phyloP scores from a whole-genome alignment of 2,113 vertebrate species.

The Pseudopodoces humilis region DNA sequence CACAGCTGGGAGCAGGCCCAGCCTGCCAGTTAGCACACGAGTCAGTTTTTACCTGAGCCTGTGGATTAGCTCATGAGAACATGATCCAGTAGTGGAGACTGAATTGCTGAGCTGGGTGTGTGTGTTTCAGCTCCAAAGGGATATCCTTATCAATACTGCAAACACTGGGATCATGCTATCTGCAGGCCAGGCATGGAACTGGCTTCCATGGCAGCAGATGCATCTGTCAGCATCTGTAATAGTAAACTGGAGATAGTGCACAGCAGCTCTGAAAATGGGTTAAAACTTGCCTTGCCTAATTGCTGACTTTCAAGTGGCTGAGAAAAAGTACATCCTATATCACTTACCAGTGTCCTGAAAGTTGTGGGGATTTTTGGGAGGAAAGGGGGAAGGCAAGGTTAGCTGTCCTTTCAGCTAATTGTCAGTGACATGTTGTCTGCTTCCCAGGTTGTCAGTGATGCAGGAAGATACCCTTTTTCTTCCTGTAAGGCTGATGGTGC shows the following conservation, averaged over 20 bases:
- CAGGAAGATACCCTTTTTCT: neutral
- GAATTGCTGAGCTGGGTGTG: neutral
- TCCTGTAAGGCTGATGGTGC: neutral
- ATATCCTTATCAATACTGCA: neutral
- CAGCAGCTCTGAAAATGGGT: neutral
- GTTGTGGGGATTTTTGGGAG: neutral
- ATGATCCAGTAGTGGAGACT: neutral
- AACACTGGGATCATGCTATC: accelerated
- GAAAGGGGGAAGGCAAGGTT: neutral
- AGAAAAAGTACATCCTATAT: neutral
- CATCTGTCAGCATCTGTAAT: neutral
- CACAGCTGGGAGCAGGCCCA: neutral
- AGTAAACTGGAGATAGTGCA: neutral
- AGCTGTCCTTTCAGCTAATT: neutral
- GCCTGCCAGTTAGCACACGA: neutral
- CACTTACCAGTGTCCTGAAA: neutral
- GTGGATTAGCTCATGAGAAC: neutral
- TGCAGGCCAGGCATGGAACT: neutral
- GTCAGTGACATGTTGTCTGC: neutral
- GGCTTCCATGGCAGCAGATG: neutral
- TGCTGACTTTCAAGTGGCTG: neutral
- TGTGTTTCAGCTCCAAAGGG: neutral
- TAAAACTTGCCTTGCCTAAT: neutral
- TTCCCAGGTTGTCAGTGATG: neutral
- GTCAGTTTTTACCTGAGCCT: neutral